These are phyloP conservation scores for Tetragnatha montana DNA, from an alignment of 2,888 invertebrate species.

Conservation along the genomic window DNA sequence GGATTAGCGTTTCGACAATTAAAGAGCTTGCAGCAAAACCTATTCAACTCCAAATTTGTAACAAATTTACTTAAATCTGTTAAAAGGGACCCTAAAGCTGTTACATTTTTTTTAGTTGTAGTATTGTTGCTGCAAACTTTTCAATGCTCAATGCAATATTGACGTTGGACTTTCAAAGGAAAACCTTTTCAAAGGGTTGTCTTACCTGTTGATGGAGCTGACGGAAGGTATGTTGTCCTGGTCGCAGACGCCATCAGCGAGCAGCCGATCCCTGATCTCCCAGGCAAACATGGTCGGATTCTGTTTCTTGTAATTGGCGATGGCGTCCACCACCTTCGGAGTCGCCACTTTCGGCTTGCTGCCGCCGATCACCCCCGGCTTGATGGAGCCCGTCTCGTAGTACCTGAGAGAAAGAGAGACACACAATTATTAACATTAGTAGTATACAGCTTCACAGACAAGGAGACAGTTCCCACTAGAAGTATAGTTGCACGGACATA, in stretches of 20 bases:
- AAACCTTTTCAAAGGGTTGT: too few species aligned
- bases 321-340: slow-evolving; percentile 98
- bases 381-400: slow-evolving; percentile 99
- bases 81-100: too few species aligned
- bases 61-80: too few species aligned
- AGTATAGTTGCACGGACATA: background rate
- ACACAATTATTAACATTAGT: background rate
- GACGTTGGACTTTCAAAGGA: too few species aligned
- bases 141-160: too few species aligned
- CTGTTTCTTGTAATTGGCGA: slow-evolving; percentile 97
- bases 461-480: background rate
- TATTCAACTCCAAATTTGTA: too few species aligned
- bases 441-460: background rate
- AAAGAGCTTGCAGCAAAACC: too few species aligned
- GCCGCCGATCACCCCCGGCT: slow-evolving; percentile 99
- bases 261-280: slow-evolving; percentile 97
- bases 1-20: too few species aligned
- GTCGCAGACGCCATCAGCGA: slow-evolving; percentile 97
- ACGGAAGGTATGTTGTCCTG: slow-evolving; percentile 99
- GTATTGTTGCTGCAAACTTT: too few species aligned
- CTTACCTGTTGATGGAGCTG: slow-evolving; percentile 96
- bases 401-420: slow-evolving; percentile 82
- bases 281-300: slow-evolving; percentile 99
- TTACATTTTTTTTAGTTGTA: too few species aligned
- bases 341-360: slow-evolving; percentile 99